These are phyloP conservation scores for Mactra quadrangularis DNA, from an alignment of 1,140 invertebrate genomes.

Conservation along the genomic window DNA sequence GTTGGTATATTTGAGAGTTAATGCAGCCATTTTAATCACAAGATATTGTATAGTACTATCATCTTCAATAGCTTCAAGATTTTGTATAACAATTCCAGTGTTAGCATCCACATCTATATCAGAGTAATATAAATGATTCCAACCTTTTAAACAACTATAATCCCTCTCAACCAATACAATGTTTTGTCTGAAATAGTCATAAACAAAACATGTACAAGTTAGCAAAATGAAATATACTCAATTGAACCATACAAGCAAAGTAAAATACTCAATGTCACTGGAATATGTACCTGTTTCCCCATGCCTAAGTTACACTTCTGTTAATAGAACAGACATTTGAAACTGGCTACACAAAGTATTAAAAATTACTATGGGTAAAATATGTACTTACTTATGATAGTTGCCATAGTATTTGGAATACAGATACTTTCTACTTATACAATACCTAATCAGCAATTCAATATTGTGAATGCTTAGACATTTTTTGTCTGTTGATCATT, in stretches of 20 bases:
- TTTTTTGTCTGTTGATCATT: too few species aligned
- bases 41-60: conserved; percentile 32
- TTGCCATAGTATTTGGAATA: too few species aligned
- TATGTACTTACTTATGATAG: too few species aligned
- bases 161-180: conserved; percentile 47
- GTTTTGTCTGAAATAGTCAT: conserved; percentile 49
- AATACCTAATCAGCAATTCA: too few species aligned
- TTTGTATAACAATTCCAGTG: conserved; percentile 20
- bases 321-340: too few species aligned
- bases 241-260: neutral
- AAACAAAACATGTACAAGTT: neutral
- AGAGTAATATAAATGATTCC: conserved; percentile 7
- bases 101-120: conserved; percentile 50
- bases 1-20: conserved; percentile 37
- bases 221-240: neutral
- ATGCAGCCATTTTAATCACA: conserved; percentile 24
- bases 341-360: too few species aligned
- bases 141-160: neutral
- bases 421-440: too few species aligned
- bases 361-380: too few species aligned
- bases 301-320: neutral
- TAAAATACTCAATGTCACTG: neutral
- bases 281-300: neutral
- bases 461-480: too few species aligned
- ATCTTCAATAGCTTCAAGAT: neutral